Base-by-base conservation (phyloP, 1,140 invertebrate species). In the Microplitis demolitor region DNA sequence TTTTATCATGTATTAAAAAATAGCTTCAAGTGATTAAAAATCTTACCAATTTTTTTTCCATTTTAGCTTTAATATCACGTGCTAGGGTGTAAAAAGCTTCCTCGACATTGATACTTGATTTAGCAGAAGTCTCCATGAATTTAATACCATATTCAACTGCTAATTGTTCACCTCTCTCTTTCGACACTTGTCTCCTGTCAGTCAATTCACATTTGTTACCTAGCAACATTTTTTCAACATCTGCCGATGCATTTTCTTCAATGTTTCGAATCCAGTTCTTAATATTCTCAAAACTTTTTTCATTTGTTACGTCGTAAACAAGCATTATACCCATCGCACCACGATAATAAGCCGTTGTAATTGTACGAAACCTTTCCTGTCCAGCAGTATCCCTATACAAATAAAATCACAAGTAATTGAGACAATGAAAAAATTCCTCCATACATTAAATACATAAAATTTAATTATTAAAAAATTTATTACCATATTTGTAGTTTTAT, bases 271-370 rank as follows among this genome's bases (percentile, higher is more conserved):
- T 94, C 98, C 98, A 99, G 83, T 98, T 99, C 77, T 97, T 96
- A 76, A 99, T 99, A 86, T 99, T 99, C 84, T 99, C 97, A 88
- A 99, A 99, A 78, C 95, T 98, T 88, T 98, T 99, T 81, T 97
- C 95, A 88, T 98, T 97, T 63, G 97, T 99, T 76, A 99, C 97
- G 85, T 99, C 98, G 87, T 99, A 99, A 8, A 99, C 97, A 75
- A 99, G 90, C 96, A 99, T 99, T 60, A 99, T 99, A 71, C 98
- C 98, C 97, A 99, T 99, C 34, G 98, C 97, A 37, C 97, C 97
- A 80, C 97, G 91, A 89, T 99, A 99, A 85, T 99, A 99, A 3
- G 97, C 97, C 70, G 97, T 99, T 50, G 98, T 99, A 82, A 99
- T 99, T 64, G 97, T 99, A 83, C 97, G 93, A 89, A 99, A 99